These are phyloP conservation scores for Lepus timidus DNA, from an alignment of 2,113 vertebrate species.

Conservation along the genomic window DNA sequence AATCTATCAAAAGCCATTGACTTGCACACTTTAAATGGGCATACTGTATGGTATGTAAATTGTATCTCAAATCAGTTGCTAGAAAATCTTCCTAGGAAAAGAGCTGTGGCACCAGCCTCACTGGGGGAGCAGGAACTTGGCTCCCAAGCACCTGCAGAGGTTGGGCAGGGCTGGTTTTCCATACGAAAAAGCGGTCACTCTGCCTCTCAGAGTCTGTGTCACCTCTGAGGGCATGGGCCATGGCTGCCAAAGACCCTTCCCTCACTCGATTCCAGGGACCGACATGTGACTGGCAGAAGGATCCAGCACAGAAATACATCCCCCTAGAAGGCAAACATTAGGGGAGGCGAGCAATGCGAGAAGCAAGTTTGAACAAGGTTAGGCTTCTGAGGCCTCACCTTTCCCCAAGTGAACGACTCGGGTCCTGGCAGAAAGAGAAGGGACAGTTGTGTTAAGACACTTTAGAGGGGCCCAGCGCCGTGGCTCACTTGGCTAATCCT, in stretches of 20 bases:
- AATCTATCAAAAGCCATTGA: background rate
- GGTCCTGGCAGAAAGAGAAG: background rate
- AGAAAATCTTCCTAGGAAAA: background rate
- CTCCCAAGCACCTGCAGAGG: background rate
- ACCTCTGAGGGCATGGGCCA: background rate
- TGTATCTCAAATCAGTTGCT: constrained; percentile 13
- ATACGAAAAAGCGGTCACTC: background rate
- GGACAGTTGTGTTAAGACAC: background rate
- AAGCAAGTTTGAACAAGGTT: background rate
- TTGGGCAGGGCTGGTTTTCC: background rate
- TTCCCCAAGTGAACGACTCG: background rate
- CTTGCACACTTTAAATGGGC: background rate
- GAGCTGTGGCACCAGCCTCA: background rate
- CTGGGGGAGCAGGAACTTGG: background rate
- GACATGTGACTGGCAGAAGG: background rate
- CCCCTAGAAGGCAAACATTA: constrained; percentile 33
- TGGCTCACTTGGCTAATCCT: no score
- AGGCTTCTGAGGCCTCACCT: background rate
- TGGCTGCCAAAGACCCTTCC: background rate
- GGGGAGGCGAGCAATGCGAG: background rate
- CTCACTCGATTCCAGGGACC: background rate
- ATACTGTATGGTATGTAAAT: background rate
- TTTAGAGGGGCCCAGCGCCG: background rate
- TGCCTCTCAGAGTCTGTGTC: background rate
- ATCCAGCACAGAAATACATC: background rate